Percentiles rank a stretch among this genome's conserved stretches.
phyloP scores from a whole-genome alignment of 2,888 invertebrate species.

The Cataglyphis albicans region DNA sequence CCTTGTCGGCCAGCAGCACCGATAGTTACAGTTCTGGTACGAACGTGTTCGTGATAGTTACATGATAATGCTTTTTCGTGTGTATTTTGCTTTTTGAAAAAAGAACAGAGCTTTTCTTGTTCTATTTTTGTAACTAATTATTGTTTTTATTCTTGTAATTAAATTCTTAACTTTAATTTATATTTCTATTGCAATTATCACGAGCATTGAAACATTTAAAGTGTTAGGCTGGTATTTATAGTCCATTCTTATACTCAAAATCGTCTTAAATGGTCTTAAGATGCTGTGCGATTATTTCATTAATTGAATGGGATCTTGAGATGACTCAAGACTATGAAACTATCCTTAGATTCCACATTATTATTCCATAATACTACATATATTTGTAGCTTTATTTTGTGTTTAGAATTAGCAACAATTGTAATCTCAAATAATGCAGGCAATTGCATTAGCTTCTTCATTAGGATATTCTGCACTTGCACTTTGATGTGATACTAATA shows the following conservation, averaged over 20 bases:
- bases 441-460: conserved; percentile 10
- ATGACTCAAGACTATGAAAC: no score
- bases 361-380: neutral
- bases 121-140: neutral
- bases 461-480: conserved; percentile 55
- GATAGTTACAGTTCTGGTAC: conserved; percentile 97
- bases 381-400: neutral
- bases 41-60: conserved; percentile 62
- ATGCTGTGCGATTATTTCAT: no score
- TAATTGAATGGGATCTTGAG: no score
- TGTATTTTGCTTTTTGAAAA: neutral
- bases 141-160: neutral
- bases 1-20: conserved; percentile 96
- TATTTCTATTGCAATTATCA: neutral
- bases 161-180: neutral
- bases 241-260: no score
- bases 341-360: neutral
- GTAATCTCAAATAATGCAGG: conserved; percentile 10
- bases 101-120: neutral
- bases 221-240: neutral
- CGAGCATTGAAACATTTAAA: neutral
- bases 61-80: neutral
- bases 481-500: conserved; percentile 77
- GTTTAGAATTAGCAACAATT: conserved; percentile 15
- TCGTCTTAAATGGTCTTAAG: no score